Conservation (phyloP, 2,113 vertebrate species). For the Agelaius tricolor region DNA sequence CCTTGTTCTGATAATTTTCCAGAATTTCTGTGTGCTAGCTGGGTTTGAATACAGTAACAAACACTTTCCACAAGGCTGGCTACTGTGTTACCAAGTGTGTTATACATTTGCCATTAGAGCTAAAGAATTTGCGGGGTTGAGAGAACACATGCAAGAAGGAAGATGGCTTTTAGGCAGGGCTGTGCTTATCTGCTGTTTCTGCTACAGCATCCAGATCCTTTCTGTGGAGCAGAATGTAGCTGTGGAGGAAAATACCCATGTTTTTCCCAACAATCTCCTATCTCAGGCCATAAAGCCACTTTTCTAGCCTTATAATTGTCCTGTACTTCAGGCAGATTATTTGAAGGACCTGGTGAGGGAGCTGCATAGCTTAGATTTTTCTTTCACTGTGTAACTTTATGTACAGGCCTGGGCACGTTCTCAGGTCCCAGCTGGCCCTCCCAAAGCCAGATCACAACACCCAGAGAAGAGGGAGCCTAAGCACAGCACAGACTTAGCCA, state of each 20-base stretch:
- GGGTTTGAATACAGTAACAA: neutral
- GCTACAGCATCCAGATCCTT: neutral
- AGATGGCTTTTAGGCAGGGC: neutral
- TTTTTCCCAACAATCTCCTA: neutral
- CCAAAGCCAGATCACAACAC: neutral
- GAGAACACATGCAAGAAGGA: neutral
- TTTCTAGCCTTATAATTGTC: neutral
- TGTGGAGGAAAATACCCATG: neutral
- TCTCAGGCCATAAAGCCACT: neutral
- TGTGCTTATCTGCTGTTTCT: neutral
- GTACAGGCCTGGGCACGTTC: neutral
- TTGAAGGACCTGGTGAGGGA: neutral
- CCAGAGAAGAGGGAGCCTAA: neutral
- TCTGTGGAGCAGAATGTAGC: neutral
- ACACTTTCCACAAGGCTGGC: neutral
- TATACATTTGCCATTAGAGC: neutral
- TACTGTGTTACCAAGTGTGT: neutral
- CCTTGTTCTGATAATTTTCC: neutral
- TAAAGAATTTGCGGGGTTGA: neutral
- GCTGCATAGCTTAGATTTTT: neutral
- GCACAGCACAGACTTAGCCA: neutral
- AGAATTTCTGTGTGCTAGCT: neutral
- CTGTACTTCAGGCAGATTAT: neutral
- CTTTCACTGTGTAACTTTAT: neutral
- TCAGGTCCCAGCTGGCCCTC: neutral